Evolutionary conservation across 2,797 vertebrate species (phyloP).

Genomic region (Acanthis flammea): DNA sequence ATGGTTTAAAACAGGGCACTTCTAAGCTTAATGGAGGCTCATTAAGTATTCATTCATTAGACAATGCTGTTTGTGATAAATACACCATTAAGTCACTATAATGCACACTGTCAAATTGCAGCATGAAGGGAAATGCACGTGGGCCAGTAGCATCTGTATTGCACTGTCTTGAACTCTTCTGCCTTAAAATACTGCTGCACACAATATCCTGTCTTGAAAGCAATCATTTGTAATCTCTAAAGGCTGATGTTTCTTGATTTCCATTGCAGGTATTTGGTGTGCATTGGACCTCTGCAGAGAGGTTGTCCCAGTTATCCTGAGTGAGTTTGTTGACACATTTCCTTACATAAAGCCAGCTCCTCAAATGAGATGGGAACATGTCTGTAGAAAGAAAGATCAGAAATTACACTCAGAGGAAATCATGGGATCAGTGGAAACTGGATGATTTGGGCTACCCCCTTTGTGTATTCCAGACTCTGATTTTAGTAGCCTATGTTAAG

Average conservation of each 20-base stretch:
- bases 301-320: background rate
- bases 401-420: background rate
- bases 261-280: background rate
- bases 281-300: background rate
- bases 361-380: background rate
- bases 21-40: slow-evolving; percentile 1
- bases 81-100: background rate
- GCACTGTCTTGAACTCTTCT: background rate
- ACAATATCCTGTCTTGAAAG: background rate
- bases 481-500: background rate
- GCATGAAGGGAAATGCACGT: background rate
- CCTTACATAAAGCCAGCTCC: background rate
- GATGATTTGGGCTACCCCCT: background rate
- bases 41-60: slow-evolving; percentile 33
- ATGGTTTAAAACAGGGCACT: background rate
- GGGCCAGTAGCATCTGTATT: background rate
- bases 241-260: background rate
- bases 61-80: background rate
- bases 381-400: background rate
- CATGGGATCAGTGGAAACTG: background rate
- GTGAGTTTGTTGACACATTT: background rate
- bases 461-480: background rate
- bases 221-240: background rate
- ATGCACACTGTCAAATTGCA: background rate
- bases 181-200: background rate